Evolutionary conservation across 1,140 invertebrate genomes (phyloP), one percentile per base, ranked within the genome.

Genomic region (Heliconius himera): DNA sequence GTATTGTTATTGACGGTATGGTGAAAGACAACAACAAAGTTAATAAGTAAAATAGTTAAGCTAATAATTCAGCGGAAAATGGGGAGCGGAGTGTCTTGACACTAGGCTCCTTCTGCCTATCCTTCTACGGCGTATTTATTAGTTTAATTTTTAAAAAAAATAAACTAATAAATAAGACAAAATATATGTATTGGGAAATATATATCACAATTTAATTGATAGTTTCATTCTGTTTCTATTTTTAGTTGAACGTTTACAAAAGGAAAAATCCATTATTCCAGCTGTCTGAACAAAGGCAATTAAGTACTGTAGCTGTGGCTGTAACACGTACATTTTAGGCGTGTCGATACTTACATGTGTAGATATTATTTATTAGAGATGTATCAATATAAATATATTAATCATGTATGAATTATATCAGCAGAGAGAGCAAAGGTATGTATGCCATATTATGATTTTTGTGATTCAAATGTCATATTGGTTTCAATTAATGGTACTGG

Each of bases 191-290:
- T 56, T 56, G n/a, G 20, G 3, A 29, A 13, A 22, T n/a, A 71
- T 20, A 76, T 76, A 76, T 70, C 49, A 22, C 71, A 9, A 54
- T 74, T 70, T 73, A 66, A 74, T 74, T 79, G 70, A 70, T 73
- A 79, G 73, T 79, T 80, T 75, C 49, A 73, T 76, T 73, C 29
- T 49, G 70, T 78, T 78, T 80, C 71, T 73, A 73, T 80, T 80
- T 76, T 76, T 66, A 80, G 75, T 79, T 75, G 74, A 79, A 51
- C 75, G 75, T 74, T 77, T 80, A 79, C 78, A 73, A 77, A 78
- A 82, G 81, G 76, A 83, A 84, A 84, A 83, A 85, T 79, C 82
- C 78, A 83, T 85, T 83, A 83, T 81, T 83, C 84, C 82, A 80
- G 79, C 74, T 80, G 81, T 81, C 84, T 81, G 82, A 80, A 82